These are phyloP conservation scores for Cladorhizidae sp. DNA, from an alignment of 37 sponge, comb jelly and placozoan species.

Conservation along the genomic window DNA sequence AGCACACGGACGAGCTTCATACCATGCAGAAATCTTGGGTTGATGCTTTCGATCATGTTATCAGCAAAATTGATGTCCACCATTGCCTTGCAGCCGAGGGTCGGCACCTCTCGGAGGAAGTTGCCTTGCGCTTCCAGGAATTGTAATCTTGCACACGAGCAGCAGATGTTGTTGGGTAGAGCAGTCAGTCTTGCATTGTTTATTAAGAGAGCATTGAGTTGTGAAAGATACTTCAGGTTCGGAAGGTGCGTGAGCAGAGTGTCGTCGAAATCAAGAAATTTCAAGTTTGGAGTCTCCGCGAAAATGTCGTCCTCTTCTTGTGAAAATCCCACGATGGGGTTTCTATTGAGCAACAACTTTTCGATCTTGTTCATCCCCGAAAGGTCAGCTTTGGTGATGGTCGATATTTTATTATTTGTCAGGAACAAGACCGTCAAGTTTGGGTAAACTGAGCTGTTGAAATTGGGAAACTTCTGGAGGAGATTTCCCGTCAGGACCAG, in stretches of 20 bases:
- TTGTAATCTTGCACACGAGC: neutral
- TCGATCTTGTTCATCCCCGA: neutral
- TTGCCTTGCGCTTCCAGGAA: conserved; percentile 23
- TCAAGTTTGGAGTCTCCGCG: neutral
- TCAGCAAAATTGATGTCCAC: neutral
- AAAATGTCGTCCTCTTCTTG: conserved; percentile 28
- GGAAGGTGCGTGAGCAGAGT: conserved; percentile 21
- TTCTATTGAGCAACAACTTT: neutral
- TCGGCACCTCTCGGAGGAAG: neutral
- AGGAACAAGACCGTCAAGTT: neutral
- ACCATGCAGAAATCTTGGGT: neutral
- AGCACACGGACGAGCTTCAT: neutral
- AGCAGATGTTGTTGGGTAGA: conserved; percentile 46
- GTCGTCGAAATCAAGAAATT: conserved; percentile 13
- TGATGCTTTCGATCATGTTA: conserved; percentile 23
- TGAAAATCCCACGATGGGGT: neutral
- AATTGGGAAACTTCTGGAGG: conserved; percentile 14
- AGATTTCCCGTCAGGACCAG: conserved; percentile 31
- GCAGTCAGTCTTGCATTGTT: conserved; percentile 3
- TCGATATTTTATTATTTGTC: conserved; percentile 8
- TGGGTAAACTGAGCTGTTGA: conserved; percentile 3
- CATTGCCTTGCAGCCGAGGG: neutral
- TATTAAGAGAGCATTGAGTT: conserved; percentile 10
- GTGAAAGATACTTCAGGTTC: conserved; percentile 2
- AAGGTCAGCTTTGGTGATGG: neutral